Percentiles rank a stretch among this genome's conserved stretches.
These are phyloP conservation scores for Pseudomyrmex pallidus DNA, from an alignment of 1,140 invertebrate genomes.

Conservation along the genomic window DNA sequence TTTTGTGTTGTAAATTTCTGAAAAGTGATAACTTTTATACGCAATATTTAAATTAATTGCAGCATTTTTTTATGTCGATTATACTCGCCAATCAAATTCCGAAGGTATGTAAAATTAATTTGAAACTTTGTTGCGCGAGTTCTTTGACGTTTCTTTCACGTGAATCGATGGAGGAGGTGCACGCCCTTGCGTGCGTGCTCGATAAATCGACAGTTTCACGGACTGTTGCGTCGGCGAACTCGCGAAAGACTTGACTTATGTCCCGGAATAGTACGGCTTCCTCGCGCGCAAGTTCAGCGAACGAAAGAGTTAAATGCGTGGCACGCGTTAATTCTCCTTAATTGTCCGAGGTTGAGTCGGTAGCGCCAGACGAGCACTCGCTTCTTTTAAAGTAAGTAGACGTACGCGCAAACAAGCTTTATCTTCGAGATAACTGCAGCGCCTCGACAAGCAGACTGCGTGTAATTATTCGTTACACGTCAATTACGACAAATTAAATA, in stretches of 20 bases:
- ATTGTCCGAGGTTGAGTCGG: slow-evolving; percentile 50
- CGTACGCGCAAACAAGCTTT: background rate
- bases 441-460: background rate
- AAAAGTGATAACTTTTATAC: no score
- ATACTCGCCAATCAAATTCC: background rate
- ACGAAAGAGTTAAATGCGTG: slow-evolving; percentile 18
- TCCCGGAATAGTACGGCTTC: slow-evolving; percentile 1
- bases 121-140: background rate
- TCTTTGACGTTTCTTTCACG: background rate
- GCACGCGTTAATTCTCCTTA: slow-evolving; percentile 62
- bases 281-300: slow-evolving; percentile 46
- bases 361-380: background rate
- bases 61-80: background rate
- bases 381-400: slow-evolving; percentile 1
- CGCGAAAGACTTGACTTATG: background rate
- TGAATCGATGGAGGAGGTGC: slow-evolving; percentile 26
- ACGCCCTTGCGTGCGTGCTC: slow-evolving; percentile 18
- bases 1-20: background rate
- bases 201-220: slow-evolving; percentile 22
- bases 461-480: background rate
- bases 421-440: background rate
- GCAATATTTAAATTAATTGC: background rate
- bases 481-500: background rate
- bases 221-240: background rate
- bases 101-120: background rate